A percentile compares a stretch with the other conserved stretches of the same genome.
Conservation (phyloP, 2,888 invertebrate genomes). For the Nomada hirtipes region DNA sequence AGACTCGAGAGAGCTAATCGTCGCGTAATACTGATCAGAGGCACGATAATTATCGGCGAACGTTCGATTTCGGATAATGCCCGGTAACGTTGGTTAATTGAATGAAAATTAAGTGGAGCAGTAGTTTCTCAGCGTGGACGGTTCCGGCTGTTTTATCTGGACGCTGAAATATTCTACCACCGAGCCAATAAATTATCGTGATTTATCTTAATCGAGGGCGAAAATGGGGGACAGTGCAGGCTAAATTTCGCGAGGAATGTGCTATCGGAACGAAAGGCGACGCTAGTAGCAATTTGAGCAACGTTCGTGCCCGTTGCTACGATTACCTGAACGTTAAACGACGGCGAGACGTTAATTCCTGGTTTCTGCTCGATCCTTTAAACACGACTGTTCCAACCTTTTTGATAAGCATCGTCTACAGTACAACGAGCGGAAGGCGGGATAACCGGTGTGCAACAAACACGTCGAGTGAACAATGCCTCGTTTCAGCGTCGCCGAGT, state of each 20-base stretch:
- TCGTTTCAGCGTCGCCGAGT: slow-evolving; percentile 24
- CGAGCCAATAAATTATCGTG: neutral
- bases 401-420: slow-evolving; percentile 61
- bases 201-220: too few relatives aligned
- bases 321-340: slow-evolving; percentile 28
- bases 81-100: neutral
- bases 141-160: neutral
- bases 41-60: neutral
- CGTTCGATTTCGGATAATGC: neutral
- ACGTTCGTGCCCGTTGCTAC: neutral
- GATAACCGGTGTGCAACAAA: slow-evolving; percentile 63
- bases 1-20: slow-evolving; percentile 49
- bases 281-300: too few relatives aligned
- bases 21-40: slow-evolving; percentile 8
- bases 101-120: neutral
- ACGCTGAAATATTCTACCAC: neutral
- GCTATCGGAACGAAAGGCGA: too few relatives aligned
- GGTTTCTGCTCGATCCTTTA: slow-evolving; percentile 41
- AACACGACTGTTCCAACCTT: slow-evolving; percentile 42
- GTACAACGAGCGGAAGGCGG: slow-evolving; percentile 48
- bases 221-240: too few relatives aligned
- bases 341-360: slow-evolving; percentile 46
- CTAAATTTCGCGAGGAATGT: too few relatives aligned
- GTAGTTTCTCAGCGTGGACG: neutral
- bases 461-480: slow-evolving; percentile 57